Base-by-base conservation (phyloP, 2,888 invertebrate genomes). In the Lampropteryx suffumata region DNA sequence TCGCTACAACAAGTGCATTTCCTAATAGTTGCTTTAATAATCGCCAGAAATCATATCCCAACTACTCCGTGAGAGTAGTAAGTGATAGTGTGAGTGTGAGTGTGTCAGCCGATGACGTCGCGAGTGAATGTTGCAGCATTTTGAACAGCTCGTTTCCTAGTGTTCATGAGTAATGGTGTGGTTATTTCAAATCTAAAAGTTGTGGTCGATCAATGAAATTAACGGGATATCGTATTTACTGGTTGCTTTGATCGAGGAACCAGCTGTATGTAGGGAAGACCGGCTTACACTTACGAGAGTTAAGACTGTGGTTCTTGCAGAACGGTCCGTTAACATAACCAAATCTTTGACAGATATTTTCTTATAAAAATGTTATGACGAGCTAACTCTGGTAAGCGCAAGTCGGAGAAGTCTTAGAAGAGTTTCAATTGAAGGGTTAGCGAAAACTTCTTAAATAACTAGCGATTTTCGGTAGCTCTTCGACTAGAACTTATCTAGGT, bases 61-160 rank as follows among this genome's bases (percentile, higher is more conserved):
- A 27, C 35, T 45, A 50, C 35, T 50, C 50, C 27, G 3, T 21
- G 50, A 27, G 50, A 50, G 27, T 50, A 50, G 45, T 45, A 3
- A 17, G 14, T 10, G 27, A 27, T 37, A 46, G n/a, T n/a, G n/a
- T n/a, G n/a, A 35, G 34, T 33, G 26, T 14, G 27, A 13, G 2
- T 14, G 27, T 35, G 24, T 29, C 12, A 2, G 6, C 1, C 28
- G 12, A 9, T 8, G 13, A 12, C 17, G 10, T 24, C 12, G n/a
- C 10, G 21, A 3, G 5, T 21, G 21, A 3, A 21, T 21, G 21
- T 5, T 5, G 5, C 2, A 3, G 21, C 2, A 3, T 21, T 5
- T 2, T 21, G 5, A 3, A 21, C 21, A 21, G 21, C 21, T 21
- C 21, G 21, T 5, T 21, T 10, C 3, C 17, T 21, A n/a, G 41